phyloP scores from a whole-genome alignment of 2,888 invertebrate genomes.

The Rhaphigaster nebulosa region DNA sequence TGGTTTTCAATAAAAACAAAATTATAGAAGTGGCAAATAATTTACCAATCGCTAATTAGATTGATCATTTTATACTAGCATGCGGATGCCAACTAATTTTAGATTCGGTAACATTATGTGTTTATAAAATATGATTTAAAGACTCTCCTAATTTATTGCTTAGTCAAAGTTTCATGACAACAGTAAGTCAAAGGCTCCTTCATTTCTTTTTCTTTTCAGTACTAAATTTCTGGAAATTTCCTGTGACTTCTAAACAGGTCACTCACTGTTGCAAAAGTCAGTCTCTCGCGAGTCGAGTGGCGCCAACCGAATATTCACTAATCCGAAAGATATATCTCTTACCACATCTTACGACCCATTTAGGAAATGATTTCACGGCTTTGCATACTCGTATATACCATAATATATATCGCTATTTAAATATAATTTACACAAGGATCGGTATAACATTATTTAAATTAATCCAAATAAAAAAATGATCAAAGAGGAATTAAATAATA shows the following conservation, averaged over 20 bases:
- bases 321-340: background rate
- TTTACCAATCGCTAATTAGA: no score
- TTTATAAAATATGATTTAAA: no score
- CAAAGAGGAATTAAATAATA: background rate
- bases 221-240: background rate
- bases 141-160: no score
- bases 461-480: background rate
- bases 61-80: no score
- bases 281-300: background rate
- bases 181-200: no score
- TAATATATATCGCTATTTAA: background rate
- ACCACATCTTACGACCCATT: background rate
- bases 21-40: no score
- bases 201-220: no score
- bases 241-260: background rate
- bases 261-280: background rate
- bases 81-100: no score
- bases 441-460: background rate
- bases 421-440: background rate
- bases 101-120: no score
- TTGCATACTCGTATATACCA: no score
- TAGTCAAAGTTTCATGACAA: no score
- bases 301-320: background rate
- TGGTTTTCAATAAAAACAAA: no score
- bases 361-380: background rate